These are phyloP conservation scores for Carcina quercana DNA, from an alignment of 2,888 invertebrate species.

Conservation along the genomic window DNA sequence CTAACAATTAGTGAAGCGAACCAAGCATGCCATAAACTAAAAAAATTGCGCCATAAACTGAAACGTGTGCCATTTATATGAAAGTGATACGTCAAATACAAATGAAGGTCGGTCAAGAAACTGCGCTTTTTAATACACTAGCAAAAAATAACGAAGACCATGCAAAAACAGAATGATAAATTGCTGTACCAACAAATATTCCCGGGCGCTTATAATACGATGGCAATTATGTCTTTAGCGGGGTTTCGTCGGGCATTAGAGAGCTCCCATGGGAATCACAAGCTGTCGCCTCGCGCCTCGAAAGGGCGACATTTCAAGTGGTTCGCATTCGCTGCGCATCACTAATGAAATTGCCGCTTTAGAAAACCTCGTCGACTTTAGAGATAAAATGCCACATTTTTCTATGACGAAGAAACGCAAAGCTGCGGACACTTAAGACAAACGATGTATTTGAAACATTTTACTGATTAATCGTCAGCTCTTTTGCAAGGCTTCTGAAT, in stretches of 20 bases:
- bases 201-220: constrained; percentile 20
- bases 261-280: constrained; percentile 36
- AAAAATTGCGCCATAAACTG: background rate
- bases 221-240: constrained; percentile 43
- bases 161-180: constrained; percentile 22
- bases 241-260: constrained; percentile 33
- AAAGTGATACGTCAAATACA: background rate
- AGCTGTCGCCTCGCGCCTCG: constrained; percentile 24
- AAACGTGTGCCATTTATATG: background rate
- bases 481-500: too few relatives aligned
- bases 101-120: constrained; percentile 23
- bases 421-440: too few relatives aligned
- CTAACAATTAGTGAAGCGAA: constrained; percentile 4
- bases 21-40: constrained; percentile 1
- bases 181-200: constrained; percentile 26
- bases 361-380: too few relatives aligned
- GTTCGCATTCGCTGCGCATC: constrained; percentile 29
- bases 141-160: constrained; percentile 17
- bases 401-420: too few relatives aligned
- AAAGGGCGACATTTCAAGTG: constrained; percentile 23
- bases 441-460: too few relatives aligned
- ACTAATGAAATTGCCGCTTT: constrained; percentile 18
- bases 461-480: too few relatives aligned
- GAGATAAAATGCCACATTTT: too few relatives aligned
- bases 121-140: constrained; percentile 1